These are phyloP conservation scores for Notamacropus eugenii DNA, from an alignment of 2,797 vertebrate species.

Conservation along the genomic window DNA sequence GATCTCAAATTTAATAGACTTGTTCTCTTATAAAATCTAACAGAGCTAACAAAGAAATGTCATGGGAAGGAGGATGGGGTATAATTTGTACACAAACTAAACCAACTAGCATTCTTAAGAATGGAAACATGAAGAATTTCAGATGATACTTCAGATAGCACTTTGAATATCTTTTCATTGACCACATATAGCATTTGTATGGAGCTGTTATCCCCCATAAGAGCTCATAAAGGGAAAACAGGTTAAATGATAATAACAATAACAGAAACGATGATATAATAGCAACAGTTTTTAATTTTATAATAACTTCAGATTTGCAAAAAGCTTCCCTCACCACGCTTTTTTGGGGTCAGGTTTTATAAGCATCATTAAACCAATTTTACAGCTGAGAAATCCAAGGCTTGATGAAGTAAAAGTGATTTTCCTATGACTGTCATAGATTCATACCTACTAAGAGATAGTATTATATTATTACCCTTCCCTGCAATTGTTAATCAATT, in stretches of 20 bases:
- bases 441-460: background rate
- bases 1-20: background rate
- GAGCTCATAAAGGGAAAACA: background rate
- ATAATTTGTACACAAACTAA: background rate
- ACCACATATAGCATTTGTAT: background rate
- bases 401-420: background rate
- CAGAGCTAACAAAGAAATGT: background rate
- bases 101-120: background rate
- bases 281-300: background rate
- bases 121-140: background rate
- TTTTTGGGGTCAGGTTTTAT: background rate
- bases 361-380: background rate
- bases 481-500: background rate
- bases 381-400: background rate
- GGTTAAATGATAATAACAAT: background rate
- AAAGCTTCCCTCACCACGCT: background rate
- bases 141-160: background rate
- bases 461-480: background rate
- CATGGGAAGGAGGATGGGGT: background rate
- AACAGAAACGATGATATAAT: background rate
- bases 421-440: background rate
- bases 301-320: background rate
- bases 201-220: background rate
- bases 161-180: background rate
- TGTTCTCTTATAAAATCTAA: background rate